Percentiles rank a stretch among this genome's conserved stretches.
These are phyloP conservation scores for Vulpes vulpes DNA, from an alignment of 2,113 vertebrate species.

Conservation along the genomic window DNA sequence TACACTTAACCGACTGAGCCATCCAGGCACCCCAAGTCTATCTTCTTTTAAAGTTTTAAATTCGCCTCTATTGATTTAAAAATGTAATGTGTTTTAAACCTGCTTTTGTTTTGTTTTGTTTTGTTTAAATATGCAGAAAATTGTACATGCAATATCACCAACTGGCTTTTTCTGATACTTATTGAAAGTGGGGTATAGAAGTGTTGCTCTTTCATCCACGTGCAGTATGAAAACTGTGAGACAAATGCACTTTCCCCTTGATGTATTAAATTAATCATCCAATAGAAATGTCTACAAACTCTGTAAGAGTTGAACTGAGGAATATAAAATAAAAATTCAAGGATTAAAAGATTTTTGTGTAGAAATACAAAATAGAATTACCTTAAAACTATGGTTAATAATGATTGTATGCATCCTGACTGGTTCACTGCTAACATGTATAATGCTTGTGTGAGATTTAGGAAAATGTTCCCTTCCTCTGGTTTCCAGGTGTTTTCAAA, in stretches of 20 bases:
- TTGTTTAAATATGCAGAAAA: not conserved
- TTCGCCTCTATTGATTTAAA: not conserved
- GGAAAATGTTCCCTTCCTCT: not conserved
- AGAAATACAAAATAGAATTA: slow-evolving; percentile 3
- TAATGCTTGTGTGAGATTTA: not conserved
- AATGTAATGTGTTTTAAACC: not conserved
- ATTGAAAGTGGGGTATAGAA: not conserved
- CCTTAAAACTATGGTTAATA: not conserved
- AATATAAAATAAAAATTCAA: not conserved
- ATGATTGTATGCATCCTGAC: not conserved
- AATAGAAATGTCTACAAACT: not conserved
- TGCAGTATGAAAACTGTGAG: not conserved
- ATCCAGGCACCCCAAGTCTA: not conserved
- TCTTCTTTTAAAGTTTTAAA: not conserved
- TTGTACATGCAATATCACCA: not conserved
- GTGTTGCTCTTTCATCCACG: not conserved
- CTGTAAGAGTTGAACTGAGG: not conserved
- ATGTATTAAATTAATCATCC: not conserved
- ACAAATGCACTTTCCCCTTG: not conserved
- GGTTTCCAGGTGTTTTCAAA: not conserved
- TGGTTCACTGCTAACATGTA: not conserved
- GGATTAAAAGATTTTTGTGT: not conserved
- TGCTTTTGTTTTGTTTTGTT: not conserved
- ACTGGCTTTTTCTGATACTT: not conserved
- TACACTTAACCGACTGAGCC: not conserved